A percentile compares a stretch with the other conserved stretches of the same genome.
phyloP scores from a whole-genome alignment of 2,797 vertebrate species.

The Vireo griseus region DNA sequence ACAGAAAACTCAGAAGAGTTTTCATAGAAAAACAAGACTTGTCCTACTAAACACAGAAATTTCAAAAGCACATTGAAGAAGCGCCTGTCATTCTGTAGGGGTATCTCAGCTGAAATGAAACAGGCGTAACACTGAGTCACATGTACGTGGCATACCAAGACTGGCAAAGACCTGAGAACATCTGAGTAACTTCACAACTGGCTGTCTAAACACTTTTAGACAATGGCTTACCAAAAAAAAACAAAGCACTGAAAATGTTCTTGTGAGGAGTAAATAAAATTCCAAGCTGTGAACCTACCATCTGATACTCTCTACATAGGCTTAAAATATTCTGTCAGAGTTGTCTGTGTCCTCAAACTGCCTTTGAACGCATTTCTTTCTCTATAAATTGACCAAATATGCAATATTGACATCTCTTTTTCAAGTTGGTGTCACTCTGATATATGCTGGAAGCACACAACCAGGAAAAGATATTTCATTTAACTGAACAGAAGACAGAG shows the following conservation, averaged over 20 bases:
- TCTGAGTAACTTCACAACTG: not conserved
- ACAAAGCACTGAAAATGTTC: not conserved
- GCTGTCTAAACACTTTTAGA: not conserved
- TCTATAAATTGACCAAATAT: not conserved
- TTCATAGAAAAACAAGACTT: not conserved
- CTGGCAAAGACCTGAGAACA: not conserved
- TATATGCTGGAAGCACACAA: fast-evolving
- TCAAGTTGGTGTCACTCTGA: not conserved
- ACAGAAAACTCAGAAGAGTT: not conserved
- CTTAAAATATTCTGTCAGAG: not conserved
- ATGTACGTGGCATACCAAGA: fast-evolving
- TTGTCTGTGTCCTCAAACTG: not conserved
- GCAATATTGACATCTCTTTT: not conserved
- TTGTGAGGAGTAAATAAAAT: not conserved
- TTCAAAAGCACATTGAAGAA: not conserved
- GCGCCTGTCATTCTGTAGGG: not conserved
- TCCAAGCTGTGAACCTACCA: not conserved
- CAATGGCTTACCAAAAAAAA: not conserved
- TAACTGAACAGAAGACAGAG: not conserved
- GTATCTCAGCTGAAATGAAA: not conserved
- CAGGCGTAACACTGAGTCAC: not conserved
- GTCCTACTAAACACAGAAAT: not conserved
- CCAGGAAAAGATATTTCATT: not conserved
- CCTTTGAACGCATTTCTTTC: not conserved
- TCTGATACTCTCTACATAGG: not conserved